Conservation (phyloP, 2,113 vertebrate genomes). For the Raja brachyura region DNA sequence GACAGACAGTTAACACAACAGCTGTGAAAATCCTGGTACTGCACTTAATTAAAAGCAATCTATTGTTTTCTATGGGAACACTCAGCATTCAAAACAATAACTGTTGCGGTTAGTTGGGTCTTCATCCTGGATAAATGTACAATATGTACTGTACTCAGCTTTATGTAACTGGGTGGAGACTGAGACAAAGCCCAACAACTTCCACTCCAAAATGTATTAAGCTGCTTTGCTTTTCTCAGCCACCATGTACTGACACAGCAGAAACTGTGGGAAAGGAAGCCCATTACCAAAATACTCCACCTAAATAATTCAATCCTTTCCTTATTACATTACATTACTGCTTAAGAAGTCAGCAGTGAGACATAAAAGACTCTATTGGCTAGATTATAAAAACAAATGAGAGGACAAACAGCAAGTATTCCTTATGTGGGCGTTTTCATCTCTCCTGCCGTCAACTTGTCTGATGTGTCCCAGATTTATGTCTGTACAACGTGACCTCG, state of each 20-base stretch:
- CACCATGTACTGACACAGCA: slow-evolving; percentile 52
- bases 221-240: slow-evolving; percentile 41
- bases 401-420: slow-evolving; percentile 3
- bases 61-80: slow-evolving; percentile 3
- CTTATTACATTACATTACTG: slow-evolving; percentile 39
- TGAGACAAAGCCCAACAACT: neutral
- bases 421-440: slow-evolving; percentile 40
- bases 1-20: neutral
- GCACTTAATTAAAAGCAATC: neutral
- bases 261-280: slow-evolving; percentile 59
- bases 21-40: neutral
- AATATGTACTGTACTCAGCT: slow-evolving; percentile 5
- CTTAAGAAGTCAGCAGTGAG: slow-evolving; percentile 47
- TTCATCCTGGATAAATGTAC: neutral
- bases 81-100: neutral
- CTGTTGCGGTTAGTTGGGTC: neutral
- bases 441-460: neutral
- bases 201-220: neutral
- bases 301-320: slow-evolving; percentile 41
- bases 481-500: slow-evolving; percentile 2
- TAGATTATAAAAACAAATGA: slow-evolving; percentile 1
- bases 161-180: neutral
- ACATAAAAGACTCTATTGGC: slow-evolving; percentile 47
- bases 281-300: slow-evolving; percentile 41
- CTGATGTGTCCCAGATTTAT: neutral